Percentiles rank a stretch among this genome's conserved stretches.
These are phyloP conservation scores for Ardeotis arabs DNA, from an alignment of 2,113 vertebrate species.

Conservation along the genomic window DNA sequence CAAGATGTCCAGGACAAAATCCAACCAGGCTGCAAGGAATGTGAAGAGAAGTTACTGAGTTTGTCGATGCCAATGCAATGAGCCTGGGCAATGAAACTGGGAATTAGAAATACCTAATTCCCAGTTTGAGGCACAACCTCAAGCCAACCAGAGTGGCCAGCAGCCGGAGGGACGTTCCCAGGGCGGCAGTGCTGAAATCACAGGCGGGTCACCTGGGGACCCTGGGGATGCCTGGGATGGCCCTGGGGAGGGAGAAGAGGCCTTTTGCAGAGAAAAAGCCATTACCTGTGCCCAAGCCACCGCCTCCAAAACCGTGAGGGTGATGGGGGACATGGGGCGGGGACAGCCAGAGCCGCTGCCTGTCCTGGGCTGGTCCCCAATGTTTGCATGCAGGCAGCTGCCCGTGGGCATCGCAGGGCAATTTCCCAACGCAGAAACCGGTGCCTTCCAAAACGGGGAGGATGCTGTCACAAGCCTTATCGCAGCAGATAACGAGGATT, in stretches of 20 bases:
- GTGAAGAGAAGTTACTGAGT: background rate
- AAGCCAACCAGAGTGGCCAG: background rate
- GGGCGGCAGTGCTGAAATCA: background rate
- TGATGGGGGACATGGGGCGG: background rate
- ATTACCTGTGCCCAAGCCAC: background rate
- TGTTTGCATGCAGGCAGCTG: background rate
- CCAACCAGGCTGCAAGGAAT: background rate
- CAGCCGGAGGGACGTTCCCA: background rate
- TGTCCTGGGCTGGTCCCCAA: fast-evolving
- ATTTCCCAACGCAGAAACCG: background rate
- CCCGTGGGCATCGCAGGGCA: fast-evolving
- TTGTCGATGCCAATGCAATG: fast-evolving
- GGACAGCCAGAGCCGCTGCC: background rate
- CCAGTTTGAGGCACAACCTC: background rate
- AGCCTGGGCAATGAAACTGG: background rate
- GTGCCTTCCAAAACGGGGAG: background rate
- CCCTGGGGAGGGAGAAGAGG: background rate
- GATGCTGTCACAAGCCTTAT: background rate
- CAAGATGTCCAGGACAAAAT: background rate
- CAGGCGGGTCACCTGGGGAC: background rate
- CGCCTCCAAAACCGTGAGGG: fast-evolving
- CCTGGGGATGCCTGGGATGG: background rate
- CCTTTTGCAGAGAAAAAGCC: background rate
- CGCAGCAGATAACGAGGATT: background rate
- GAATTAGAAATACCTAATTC: background rate